Base-by-base conservation (phyloP, 2,797 vertebrate genomes). In the Pseudomugil tenellus region DNA sequence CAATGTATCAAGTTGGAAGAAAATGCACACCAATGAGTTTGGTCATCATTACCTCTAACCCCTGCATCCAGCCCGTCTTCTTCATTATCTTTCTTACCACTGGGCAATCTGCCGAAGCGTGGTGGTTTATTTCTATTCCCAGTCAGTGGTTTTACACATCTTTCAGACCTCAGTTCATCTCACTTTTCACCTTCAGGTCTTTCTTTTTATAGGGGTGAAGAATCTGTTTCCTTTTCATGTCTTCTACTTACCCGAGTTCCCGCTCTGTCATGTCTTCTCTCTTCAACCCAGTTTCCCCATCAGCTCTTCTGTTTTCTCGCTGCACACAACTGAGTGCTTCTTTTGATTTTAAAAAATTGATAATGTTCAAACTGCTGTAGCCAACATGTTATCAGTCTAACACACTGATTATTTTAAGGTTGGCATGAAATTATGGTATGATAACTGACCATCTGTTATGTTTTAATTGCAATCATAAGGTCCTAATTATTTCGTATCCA, bases 401-500 rank as follows among this genome's bases (percentile, higher is more conserved):
- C 19, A 63, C 26, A 35, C 7, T 6, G 12, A 43, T 43, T 48
- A 10, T 41, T n/a, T 63, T 29, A 62, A 63, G n/a, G 21, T 67
- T 28, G 31, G 13, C 1, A 17, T 56, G 39, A 53, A 54, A 53
- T 16, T 31, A 13, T 21, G 3, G 2, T 48, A 37, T 57, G 65
- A 57, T 21, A 3, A 8, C 13, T 46, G 19, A 12, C 31, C 43
- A 6, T 25, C 32, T 49, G 10, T n/a, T 67, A 60, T 46, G 2
- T 12, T 62, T 65, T 67, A 54, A 60, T 71, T 43, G 32, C 21
- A 46, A 76, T 76, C 31, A 46, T 58, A 64, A 41, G 2, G 21
- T 31, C 54, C 23, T 19, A n/a, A 51, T 57, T 51, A 43, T 39
- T 32, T 26, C 34, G 26, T 28, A 26, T n/a, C 8, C 12, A 16